These are phyloP conservation scores for Tetanocera ferruginea DNA, from an alignment of 2,888 invertebrate species.

Conservation along the genomic window DNA sequence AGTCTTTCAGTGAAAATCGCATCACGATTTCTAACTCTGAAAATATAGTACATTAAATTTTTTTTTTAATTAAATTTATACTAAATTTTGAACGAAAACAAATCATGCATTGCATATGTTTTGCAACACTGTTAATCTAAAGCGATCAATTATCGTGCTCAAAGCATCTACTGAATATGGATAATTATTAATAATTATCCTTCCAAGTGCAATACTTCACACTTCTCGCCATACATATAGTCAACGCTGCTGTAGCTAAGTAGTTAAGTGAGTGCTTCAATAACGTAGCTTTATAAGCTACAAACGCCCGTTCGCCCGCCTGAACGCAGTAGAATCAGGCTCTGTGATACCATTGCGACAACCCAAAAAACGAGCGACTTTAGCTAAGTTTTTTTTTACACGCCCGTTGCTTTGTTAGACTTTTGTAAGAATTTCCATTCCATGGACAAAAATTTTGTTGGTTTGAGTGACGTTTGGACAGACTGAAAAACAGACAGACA, in stretches of 20 bases:
- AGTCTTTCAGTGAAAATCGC: no score
- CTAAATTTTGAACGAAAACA: no score
- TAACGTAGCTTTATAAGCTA: not conserved
- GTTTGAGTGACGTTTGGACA: not conserved
- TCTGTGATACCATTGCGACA: not conserved
- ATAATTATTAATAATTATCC: slow-evolving; percentile 37
- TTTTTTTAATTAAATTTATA: no score
- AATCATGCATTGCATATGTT: no score
- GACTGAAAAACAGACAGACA: not conserved
- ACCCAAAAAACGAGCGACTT: not conserved
- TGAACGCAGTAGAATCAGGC: not conserved
- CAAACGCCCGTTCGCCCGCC: not conserved
- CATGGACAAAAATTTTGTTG: not conserved
- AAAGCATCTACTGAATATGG: slow-evolving; percentile 9
- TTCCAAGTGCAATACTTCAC: slow-evolving; percentile 6
- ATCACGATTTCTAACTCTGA: no score
- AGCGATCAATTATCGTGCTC: slow-evolving; percentile 29
- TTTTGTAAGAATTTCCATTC: slow-evolving; percentile 11
- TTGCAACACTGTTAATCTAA: not conserved
- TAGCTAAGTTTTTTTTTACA: not conserved
- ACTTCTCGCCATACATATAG: not conserved
- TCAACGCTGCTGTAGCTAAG: not conserved
- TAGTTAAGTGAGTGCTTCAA: not conserved
- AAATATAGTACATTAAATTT: no score
- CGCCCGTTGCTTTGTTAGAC: slow-evolving; percentile 8